Base-by-base conservation (phyloP, 2,888 invertebrate species). In the Cheilosia variabilis region DNA sequence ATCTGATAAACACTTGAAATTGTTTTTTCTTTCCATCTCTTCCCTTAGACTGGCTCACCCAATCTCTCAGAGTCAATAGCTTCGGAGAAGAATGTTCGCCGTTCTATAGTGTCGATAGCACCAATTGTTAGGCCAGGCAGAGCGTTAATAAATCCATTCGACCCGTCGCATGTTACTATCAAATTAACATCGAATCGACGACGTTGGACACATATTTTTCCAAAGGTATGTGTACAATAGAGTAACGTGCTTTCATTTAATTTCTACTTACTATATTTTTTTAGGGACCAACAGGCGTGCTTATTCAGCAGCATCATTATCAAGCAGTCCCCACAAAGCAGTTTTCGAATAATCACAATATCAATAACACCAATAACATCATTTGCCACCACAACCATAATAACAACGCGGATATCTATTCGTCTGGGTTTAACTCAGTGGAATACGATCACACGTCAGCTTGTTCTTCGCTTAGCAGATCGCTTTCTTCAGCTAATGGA, bases 121-220 rank as follows among this genome's bases (percentile, higher is more conserved):
- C 94, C 94, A 0, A 93, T 94, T 55, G 93, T 95, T 22, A 92
- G 96, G n/a, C 96, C 97, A 1, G 96, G 97, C 0, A 93, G 97
- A 81, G 97, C 98, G 1, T 93, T 98, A 53, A 98, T 99, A 89
- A 99, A 99, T 93, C 99, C 99, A 0, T 99, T 99, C 91, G 98
- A 98, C 91, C 99, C 99, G 0, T 98, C 98, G 0, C 97, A 98
- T 91, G 98, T 99, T 72, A 98, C 98, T 41, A 98, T 98, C 88
- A 98, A 98, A 92, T 93, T 98, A 58, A 99, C 98, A 0, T 98
- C 98, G 66, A 98, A 98, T 92, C 94, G 99, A 60, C 93, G 99
- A 41, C 94, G 99, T 75, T 99, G 99, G 99, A 98, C 98, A 0
- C 99, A 99, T 92, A 99, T 99, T 89, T 99, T 99, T 92, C 99